Evolutionary conservation across 2,888 invertebrate genomes (phyloP), one percentile per base, ranked within the genome.

Genomic region (Hipparchia semele): DNA sequence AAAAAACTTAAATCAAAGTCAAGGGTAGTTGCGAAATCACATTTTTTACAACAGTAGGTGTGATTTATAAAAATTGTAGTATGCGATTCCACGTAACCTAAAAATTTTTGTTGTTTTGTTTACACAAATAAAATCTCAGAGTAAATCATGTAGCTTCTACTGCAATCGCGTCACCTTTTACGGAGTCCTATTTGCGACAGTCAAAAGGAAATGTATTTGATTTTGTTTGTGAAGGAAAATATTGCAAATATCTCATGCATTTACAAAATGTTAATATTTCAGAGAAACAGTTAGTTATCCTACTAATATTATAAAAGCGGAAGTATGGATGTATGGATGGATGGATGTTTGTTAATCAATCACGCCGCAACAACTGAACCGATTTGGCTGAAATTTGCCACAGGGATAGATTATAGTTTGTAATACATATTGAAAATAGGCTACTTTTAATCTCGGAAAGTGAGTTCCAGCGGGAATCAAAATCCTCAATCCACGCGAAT

Each of bases 201-300:
- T 76, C 72, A 74, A 74, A 75, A 70, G 70, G 70, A 72, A 75
- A 73, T 59, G n/a, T 74, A 56, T 74, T 72, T 67, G 65, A 74
- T 70, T 68, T 68, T 67, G 46, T 67, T 67, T 56, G 39, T 23
- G 10, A 58, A 67, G 13, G 46, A 45, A 67, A 46, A 67, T 58
- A 58, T 58, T 67, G 56, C 0, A 23, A 66, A 66, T 39, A 54
- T 54, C 54, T 33, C 3, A 39, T 66, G 56, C 56, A 23, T 56
- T 56, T 67, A 58, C 12, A 23, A 58, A 45, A 46, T 67, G 54
- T 65, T 65, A 33, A 53, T 53, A 51, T 23, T 65, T 65, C 12
- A 53, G 12, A 53, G 53, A 53, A 65, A 51, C 12, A 65, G 12
- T 39, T 53, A 33, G 23, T 39, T 39, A 23, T 23, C 23, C 23